Evolutionary conservation across 2,113 vertebrate species (phyloP), one percentile per base, ranked within the genome.

Genomic region (Eonycteris spelaea): DNA sequence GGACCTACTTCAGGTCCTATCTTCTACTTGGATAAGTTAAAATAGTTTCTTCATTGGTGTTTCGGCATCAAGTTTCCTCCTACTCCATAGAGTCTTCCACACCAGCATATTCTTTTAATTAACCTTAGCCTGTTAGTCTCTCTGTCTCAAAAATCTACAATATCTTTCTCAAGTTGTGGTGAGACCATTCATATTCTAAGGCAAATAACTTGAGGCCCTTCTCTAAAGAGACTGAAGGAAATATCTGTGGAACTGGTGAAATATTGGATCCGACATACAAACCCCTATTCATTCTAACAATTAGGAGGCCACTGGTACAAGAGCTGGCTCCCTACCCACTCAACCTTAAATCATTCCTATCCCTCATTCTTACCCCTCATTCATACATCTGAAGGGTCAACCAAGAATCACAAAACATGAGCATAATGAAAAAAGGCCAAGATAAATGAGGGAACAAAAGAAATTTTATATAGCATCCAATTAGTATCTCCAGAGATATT

Each of bases 371-470:
- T 40, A 67, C 4, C 33, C 45, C 7, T 59, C 33, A 77, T 57
- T 78, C 38, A 83, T 51, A 10, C 6, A 91, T 28, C 22, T 59
- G 40, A 86, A 91, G 40, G 55, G 48, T 57, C 61, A 86, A 86
- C 38, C 48, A 93, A 84, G 82, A 91, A 90, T 93, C 75, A 83
- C 28, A 77, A 93, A 93, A 93, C 8, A 83, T n/a, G 38, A 87
- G 53, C 67, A 73, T 24, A 63, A 86, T 51, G 43, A 88, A 71
- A 24, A 88, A 88, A 88, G 63, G 43, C 40, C 70, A 89, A 94
- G 70, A 92, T 71, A 88, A 94, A 84, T 51, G 53, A 88, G 35
- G 35, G 12, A 82, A 77, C 28, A 89, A 86, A 94, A 77, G 11
- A 83, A 83, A 92, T 19, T 71, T 87, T 40, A 85, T 61, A 43